These are phyloP conservation scores for Chromobotia macracanthus DNA, from an alignment of 2,797 vertebrate species.

Conservation along the genomic window DNA sequence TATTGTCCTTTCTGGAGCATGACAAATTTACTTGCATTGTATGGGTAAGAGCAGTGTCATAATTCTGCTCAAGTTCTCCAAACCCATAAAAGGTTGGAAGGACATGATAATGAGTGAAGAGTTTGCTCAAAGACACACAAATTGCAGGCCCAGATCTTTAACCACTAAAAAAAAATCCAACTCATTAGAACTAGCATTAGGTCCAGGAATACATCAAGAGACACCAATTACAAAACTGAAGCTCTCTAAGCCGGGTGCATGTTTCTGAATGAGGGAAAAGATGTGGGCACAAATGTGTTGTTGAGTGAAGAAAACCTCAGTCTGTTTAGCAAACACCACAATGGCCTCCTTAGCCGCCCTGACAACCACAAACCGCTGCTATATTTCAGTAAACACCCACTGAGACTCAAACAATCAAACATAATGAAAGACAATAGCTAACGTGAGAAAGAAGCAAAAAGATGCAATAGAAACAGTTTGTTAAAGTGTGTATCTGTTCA, in stretches of 20 bases:
- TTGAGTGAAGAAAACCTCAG: slow-evolving; percentile 28
- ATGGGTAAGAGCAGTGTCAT: no score
- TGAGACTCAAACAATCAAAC: neutral
- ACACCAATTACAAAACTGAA: slow-evolving; percentile 20
- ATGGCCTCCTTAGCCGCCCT: slow-evolving; percentile 25
- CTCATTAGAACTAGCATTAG: slow-evolving; percentile 9
- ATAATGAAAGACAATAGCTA: slow-evolving; percentile 16
- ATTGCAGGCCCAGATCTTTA: neutral
- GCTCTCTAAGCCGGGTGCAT: neutral
- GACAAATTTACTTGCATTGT: no score
- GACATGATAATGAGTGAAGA: no score
- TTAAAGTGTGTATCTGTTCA: neutral
- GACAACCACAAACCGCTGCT: slow-evolving; percentile 34
- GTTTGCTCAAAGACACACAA: no score
- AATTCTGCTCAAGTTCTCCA: no score
- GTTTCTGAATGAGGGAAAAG: slow-evolving; percentile 3
- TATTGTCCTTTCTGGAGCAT: no score
- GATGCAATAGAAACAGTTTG: slow-evolving; percentile 5
- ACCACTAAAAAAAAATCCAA: neutral
- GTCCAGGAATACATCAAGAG: slow-evolving; percentile 2
- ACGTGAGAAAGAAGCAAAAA: slow-evolving; percentile 11
- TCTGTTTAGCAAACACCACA: slow-evolving; percentile 39
- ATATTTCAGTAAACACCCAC: slow-evolving; percentile 31
- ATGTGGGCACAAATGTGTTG: slow-evolving; percentile 35
- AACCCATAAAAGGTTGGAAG: no score